Base-by-base conservation (phyloP, 2,113 vertebrate species). In the Cyanoramphus novaezelandiae region DNA sequence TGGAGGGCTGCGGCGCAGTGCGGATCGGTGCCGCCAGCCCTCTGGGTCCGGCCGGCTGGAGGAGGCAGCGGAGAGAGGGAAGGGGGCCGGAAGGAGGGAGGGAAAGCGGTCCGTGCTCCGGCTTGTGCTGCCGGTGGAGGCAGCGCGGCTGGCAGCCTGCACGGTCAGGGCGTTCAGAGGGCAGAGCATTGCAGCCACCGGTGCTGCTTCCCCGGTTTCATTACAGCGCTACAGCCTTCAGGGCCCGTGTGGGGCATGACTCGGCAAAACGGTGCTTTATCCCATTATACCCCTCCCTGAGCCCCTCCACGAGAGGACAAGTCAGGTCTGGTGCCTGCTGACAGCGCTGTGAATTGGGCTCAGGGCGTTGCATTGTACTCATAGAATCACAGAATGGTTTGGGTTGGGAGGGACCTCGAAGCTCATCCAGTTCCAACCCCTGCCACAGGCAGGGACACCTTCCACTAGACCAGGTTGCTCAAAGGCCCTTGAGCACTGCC, bases 121-220 rank as follows among this genome's bases (percentile, higher is more conserved):
- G 46, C 10, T 21, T 9, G 25, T 7, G 16, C 62, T 35, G 55
- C 44, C 4, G 3, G 17, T 12, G n/a, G 47, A 6, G 52, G 81
- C 28, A 29, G 65, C 0, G 16, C 3, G 3, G 70, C 37, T 12
- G 5, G 55, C 72, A 11, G 59, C 43, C 27, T 2, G 9, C 31
- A 3, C 3, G 1, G 15, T 50, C 1, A 10, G 4, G 69, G 46
- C 17, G 55, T 17, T 41, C 2, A 2, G 33, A 10, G 41, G 2
- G 62, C 13, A 17, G 7, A 33, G 24, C 59, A 15, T 47, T 18
- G 8, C 33, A 0, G 0, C 15, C 41, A 2, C 25, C 77, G 4
- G 53, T 44, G 72, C 28, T n/a, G 46, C 39, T 69, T 11, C 6
- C 10, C 39, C 35, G 0, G 13, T 21, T 7, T 2, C 63, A 17